These are phyloP conservation scores for Frankliniella intonsa DNA, from an alignment of 2,888 invertebrate species.

Conservation along the genomic window DNA sequence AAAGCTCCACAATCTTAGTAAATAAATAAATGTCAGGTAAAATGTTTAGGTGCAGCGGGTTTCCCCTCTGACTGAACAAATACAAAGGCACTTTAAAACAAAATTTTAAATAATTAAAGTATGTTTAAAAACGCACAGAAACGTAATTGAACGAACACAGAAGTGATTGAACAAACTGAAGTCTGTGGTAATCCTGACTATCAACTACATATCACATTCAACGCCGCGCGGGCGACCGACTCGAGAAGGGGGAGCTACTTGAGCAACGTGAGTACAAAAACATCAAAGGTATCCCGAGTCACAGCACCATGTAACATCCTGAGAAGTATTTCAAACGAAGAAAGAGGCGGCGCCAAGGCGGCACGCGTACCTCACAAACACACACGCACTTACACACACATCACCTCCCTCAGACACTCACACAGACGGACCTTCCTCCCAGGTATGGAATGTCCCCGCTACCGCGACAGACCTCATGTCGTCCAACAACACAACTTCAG, in stretches of 20 bases:
- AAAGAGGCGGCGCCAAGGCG: too few relatives aligned
- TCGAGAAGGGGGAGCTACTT: neutral
- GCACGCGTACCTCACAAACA: neutral
- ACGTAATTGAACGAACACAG: neutral
- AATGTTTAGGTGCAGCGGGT: neutral
- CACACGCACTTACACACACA: neutral
- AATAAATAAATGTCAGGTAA: neutral
- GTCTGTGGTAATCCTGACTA: neutral
- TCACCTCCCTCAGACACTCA: neutral
- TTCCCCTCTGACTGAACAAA: neutral
- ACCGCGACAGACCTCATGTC: neutral
- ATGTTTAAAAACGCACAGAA: neutral
- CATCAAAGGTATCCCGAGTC: neutral
- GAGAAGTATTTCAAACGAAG: too few relatives aligned
- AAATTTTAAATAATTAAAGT: neutral
- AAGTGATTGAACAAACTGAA: neutral
- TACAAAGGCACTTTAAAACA: neutral
- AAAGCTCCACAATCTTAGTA: neutral
- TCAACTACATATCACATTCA: slow-evolving; percentile 16
- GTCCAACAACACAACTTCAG: slow-evolving; percentile 19
- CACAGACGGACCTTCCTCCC: neutral
- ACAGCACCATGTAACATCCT: neutral
- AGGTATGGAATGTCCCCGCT: slow-evolving; percentile 4
- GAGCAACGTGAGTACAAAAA: neutral
- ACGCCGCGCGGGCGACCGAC: neutral